A percentile compares a stretch with the other conserved stretches of the same genome.
These are phyloP conservation scores for Octodon degus DNA, from an alignment of 2,113 vertebrate genomes.

Conservation along the genomic window DNA sequence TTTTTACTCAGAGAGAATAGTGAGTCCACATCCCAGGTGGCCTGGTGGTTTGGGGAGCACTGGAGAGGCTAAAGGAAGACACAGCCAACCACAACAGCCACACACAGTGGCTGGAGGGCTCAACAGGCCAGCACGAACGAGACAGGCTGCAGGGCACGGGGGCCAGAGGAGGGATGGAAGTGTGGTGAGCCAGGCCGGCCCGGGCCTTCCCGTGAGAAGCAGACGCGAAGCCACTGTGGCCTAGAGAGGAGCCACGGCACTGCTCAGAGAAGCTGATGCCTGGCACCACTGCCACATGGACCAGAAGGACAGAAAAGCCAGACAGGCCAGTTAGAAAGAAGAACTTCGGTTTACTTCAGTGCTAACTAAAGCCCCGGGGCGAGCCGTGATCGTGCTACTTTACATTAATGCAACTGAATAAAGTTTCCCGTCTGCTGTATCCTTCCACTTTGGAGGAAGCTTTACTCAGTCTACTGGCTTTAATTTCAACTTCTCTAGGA, in stretches of 20 bases:
- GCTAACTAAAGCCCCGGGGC: constrained; percentile 75
- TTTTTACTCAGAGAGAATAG: not conserved
- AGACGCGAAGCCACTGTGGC: not conserved
- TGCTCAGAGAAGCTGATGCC: fast-evolving
- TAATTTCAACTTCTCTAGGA: not conserved
- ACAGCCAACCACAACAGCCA: not conserved
- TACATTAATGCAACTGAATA: not conserved
- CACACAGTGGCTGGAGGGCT: not conserved
- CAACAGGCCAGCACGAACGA: not conserved
- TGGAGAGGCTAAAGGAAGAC: not conserved
- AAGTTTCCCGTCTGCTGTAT: not conserved
- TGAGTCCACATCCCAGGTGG: not conserved
- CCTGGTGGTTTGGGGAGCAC: not conserved
- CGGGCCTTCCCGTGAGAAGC: not conserved
- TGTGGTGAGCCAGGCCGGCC: not conserved
- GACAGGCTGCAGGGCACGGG: fast-evolving
- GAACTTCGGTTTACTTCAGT: constrained; percentile 77
- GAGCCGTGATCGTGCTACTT: not conserved
- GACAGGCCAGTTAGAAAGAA: constrained; percentile 76
- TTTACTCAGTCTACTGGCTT: not conserved
- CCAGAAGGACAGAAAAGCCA: constrained; percentile 59
- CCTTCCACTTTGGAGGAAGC: not conserved
- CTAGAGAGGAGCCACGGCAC: not conserved
- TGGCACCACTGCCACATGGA: fast-evolving
- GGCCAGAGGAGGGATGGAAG: not conserved